Base-by-base conservation (phyloP, 2,888 invertebrate species). In the Lamellibrachia satsuma region DNA sequence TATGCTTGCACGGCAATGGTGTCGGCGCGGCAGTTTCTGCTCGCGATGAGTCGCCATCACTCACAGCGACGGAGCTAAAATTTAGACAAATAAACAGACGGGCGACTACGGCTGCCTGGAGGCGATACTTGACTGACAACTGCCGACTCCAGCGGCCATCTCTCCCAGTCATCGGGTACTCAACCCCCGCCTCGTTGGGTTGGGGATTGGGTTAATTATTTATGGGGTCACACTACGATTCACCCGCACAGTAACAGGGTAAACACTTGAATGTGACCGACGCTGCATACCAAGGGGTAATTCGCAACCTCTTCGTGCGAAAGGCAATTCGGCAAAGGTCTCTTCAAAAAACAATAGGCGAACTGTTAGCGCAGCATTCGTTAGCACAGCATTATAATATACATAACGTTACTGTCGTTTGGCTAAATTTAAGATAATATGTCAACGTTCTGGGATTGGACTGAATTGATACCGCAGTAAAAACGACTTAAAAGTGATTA, bases 21-120 rank as follows among this genome's bases (percentile, higher is more conserved):
- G 75, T 75, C 75, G 11, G 22, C 75, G 6, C 6, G 75, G 75
- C 75, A 11, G 75, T 22, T 22, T 75, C 75, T 22, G 22, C 75
- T 75, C n/a, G 75, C 75, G 75, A 75, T 75, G 75, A 75, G 75
- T 75, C n/a, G 75, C 75, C 75, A 75, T 75, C 75, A n/a, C 75
- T 75, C 75, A 22, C 22, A n/a, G 75, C 75, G 75, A 75, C 75
- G 75, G 15, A 6, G 75, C 75, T 22, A 75, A 75, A 15, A 75
- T 75, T 75, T 75, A 75, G 75, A 75, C 75, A 75, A 75, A 75
- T 75, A 75, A 75, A 75, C 75, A 75, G n/a, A 75, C 75, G 75
- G 75, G 6, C 22, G 75, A 75, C n/a, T 75, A 6, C 15, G 75
- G 75, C 75, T n/a, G 75, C 75, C 22, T 75, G n/a, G 11, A 2